Evolutionary conservation across 2,888 invertebrate species (phyloP).

Genomic region (Tetrapedia diversipes): DNA sequence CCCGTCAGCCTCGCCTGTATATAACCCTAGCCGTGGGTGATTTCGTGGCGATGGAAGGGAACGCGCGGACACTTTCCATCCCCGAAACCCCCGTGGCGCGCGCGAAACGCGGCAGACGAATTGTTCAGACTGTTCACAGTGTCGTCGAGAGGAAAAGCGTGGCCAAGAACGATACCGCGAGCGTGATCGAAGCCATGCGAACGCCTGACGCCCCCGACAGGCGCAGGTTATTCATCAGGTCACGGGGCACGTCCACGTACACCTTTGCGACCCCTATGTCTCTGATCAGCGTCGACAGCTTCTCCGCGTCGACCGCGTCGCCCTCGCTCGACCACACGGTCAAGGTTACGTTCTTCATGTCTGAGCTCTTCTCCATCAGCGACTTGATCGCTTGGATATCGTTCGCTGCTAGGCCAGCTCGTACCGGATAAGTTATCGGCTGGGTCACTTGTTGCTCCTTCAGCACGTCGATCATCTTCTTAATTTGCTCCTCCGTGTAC

Average conservation of each 20-base stretch:
- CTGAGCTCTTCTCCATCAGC: conserved; percentile 84
- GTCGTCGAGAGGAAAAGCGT: conserved; percentile 49
- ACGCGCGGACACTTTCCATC: neutral
- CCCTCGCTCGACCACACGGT: conserved; percentile 91
- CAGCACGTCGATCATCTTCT: conserved; percentile 87
- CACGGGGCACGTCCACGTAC: conserved; percentile 91
- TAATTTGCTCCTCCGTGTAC: conserved; percentile 87
- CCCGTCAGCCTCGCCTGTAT: neutral
- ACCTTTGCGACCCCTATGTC: conserved; percentile 87
- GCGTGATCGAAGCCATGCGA: conserved; percentile 30
- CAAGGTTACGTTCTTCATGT: conserved; percentile 86
- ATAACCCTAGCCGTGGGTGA: neutral
- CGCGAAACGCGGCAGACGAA: neutral
- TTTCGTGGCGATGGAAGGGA: neutral
- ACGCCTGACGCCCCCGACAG: conserved; percentile 55
- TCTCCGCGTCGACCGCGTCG: conserved; percentile 88
- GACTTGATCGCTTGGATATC: conserved; percentile 86
- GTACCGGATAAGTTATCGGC: conserved; percentile 91
- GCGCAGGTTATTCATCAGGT: conserved; percentile 71
- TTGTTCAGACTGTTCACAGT: conserved; percentile 52
- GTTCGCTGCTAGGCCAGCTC: conserved; percentile 88
- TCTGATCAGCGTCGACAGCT: conserved; percentile 87
- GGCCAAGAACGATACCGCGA: conserved; percentile 49
- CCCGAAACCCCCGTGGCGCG: neutral
- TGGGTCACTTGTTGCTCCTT: conserved; percentile 85